These are phyloP conservation scores for Gallinago undulata DNA, from an alignment of 2,113 vertebrate species.

Conservation along the genomic window DNA sequence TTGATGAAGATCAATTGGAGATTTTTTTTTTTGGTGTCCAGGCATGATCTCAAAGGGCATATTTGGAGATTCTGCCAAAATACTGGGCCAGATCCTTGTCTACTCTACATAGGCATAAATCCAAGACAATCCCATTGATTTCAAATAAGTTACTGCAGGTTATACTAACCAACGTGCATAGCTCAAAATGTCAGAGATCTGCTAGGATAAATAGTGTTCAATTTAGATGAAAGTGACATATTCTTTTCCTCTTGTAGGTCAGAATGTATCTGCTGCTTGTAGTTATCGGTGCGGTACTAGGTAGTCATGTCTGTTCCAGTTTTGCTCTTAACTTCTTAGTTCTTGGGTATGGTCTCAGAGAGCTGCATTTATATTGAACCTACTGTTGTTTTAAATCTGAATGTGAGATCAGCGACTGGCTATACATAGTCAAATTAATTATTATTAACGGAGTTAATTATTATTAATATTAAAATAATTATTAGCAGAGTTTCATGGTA, in stretches of 20 bases:
- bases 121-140: not conserved
- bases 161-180: not conserved
- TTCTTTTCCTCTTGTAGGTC: not conserved
- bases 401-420: rapidly evolving
- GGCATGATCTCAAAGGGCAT: not conserved
- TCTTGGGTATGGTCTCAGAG: not conserved
- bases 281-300: not conserved
- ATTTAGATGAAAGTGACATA: not conserved
- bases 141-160: not conserved
- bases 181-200: not conserved
- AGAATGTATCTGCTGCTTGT: not conserved
- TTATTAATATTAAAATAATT: not conserved
- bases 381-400: not conserved
- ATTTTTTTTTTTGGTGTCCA: not conserved
- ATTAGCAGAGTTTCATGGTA: not conserved
- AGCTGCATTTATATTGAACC: not conserved
- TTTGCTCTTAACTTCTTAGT: not conserved
- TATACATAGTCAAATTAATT: not conserved
- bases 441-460: not conserved
- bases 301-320: not conserved
- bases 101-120: not conserved
- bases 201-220: not conserved
- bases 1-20: not conserved
- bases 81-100: not conserved
- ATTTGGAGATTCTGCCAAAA: not conserved